phyloP scores from a whole-genome alignment of 2,888 invertebrate genomes.

The Eutolmus rufibarbis region DNA sequence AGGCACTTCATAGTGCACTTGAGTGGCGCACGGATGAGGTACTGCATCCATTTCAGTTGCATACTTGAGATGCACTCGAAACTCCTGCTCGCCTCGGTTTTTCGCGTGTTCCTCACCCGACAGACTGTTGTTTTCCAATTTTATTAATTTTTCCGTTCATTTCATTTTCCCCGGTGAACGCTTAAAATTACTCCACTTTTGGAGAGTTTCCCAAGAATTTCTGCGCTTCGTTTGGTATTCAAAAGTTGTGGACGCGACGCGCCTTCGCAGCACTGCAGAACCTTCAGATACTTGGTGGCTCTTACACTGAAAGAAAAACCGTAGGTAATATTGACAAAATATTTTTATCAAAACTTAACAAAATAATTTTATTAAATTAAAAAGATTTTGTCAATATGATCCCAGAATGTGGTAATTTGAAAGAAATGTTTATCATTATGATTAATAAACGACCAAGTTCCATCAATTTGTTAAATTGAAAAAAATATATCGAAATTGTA shows the following conservation, averaged over 20 bases:
- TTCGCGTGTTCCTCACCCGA: neutral
- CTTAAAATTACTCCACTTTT: neutral
- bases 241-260: neutral
- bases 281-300: neutral
- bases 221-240: neutral
- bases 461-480: no score
- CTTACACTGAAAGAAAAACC: no score
- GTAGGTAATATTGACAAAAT: no score
- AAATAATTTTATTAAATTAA: no score
- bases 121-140: neutral
- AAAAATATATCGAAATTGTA: no score
- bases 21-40: constrained; percentile 4
- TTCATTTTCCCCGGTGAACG: neutral
- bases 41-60: constrained; percentile 16
- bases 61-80: constrained; percentile 24
- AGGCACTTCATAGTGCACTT: constrained; percentile 5
- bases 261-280: neutral
- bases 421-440: no score
- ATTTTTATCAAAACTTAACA: no score
- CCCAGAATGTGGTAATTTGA: no score
- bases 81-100: neutral
- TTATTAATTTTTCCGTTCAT: neutral
- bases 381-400: no score
- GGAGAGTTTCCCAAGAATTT: neutral
- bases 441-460: no score